Evolutionary conservation across 1,140 invertebrate genomes (phyloP).

Genomic region (Ceratina calcarata): DNA sequence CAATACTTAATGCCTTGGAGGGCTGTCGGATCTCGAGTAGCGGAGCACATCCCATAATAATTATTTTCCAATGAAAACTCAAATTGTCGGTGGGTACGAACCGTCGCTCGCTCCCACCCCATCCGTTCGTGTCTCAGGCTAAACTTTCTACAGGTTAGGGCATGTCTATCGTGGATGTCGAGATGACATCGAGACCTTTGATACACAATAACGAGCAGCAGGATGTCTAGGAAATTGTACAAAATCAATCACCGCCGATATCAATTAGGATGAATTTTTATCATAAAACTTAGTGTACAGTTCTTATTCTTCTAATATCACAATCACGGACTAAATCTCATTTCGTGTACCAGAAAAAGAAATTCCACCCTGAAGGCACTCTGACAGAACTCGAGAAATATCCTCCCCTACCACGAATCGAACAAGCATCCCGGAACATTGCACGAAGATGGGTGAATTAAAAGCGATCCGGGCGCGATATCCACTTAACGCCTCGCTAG

Average conservation of each 20-base stretch:
- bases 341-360: neutral
- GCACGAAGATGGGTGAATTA: constrained; percentile 15
- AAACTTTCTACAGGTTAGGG: constrained; percentile 10
- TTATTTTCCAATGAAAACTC: constrained; percentile 58
- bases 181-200: constrained; percentile 29
- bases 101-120: neutral
- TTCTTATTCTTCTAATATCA: too few relatives aligned
- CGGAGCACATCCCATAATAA: constrained; percentile 49
- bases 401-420: neutral
- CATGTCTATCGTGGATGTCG: constrained; percentile 24
- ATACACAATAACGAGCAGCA: neutral
- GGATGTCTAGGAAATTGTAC: too few relatives aligned
- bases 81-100: constrained; percentile 23
- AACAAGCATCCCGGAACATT: neutral
- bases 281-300: too few relatives aligned
- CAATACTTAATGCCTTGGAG: constrained; percentile 66
- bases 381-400: neutral
- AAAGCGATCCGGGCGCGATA: constrained; percentile 16
- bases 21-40: constrained; percentile 31
- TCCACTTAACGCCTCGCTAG: too few relatives aligned
- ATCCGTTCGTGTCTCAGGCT: neutral
- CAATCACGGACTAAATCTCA: neutral
- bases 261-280: too few relatives aligned
- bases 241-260: too few relatives aligned
- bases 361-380: neutral